These are phyloP conservation scores for Spea bombifrons DNA, from an alignment of 2,113 vertebrate species.

Conservation along the genomic window DNA sequence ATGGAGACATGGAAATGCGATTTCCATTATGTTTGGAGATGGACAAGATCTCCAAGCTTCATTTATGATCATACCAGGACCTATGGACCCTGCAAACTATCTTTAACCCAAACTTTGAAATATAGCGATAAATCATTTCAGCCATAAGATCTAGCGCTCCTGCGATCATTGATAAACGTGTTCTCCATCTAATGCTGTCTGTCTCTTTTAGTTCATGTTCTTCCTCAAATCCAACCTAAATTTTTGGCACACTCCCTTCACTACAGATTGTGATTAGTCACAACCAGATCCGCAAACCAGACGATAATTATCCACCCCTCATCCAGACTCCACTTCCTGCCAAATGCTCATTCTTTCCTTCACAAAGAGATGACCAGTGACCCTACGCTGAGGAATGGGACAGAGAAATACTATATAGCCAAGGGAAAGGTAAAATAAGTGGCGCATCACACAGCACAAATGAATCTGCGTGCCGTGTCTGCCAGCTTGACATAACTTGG, in stretches of 20 bases:
- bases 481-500: slow-evolving; percentile 26
- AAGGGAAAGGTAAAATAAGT: slow-evolving; percentile 4
- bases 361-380: background rate
- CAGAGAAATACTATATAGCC: background rate
- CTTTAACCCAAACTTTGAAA: too few relatives aligned
- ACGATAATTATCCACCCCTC: slow-evolving; percentile 32
- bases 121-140: too few relatives aligned
- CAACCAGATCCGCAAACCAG: slow-evolving; percentile 26
- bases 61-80: too few relatives aligned
- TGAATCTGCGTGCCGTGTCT: slow-evolving; percentile 6
- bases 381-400: background rate
- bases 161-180: background rate
- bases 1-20: too few relatives aligned
- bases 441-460: slow-evolving; percentile 8
- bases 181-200: background rate
- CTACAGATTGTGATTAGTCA: slow-evolving; percentile 40
- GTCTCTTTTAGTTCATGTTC: slow-evolving; percentile 10
- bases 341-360: background rate
- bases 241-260: slow-evolving; percentile 6
- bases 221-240: background rate
- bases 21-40: too few relatives aligned
- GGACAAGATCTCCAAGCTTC: too few relatives aligned
- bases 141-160: too few relatives aligned
- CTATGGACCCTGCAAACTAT: too few relatives aligned
- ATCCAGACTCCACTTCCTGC: background rate